Conservation (phyloP, 2,888 invertebrate species). For the Drosophila melanosoma region DNA sequence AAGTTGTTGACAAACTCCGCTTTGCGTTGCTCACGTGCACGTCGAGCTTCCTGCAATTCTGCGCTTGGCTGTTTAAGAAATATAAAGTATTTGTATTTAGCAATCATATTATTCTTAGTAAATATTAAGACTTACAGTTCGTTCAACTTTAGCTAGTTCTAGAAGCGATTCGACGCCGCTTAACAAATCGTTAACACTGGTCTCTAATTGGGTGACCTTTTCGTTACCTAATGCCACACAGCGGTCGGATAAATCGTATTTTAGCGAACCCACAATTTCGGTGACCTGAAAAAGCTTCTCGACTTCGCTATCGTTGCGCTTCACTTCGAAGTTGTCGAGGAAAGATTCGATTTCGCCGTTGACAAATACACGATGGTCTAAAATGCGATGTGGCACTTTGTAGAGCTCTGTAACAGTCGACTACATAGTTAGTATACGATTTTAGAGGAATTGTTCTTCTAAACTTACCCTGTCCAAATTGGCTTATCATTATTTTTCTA, state of each 20-base stretch:
- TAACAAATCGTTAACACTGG: constrained; percentile 63
- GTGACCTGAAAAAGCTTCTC: constrained; percentile 91
- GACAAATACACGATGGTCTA: constrained; percentile 94
- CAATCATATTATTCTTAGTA: background rate
- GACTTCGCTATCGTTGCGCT: constrained; percentile 91
- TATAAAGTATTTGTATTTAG: background rate
- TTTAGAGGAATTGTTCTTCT: background rate
- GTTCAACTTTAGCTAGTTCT: constrained; percentile 55
- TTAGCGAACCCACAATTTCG: constrained; percentile 91
- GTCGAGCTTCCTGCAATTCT: constrained; percentile 79
- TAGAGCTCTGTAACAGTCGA: constrained; percentile 88
- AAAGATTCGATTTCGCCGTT: constrained; percentile 94
- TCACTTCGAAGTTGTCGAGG: constrained; percentile 94
- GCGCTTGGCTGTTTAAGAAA: constrained; percentile 51
- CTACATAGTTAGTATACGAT: background rate
- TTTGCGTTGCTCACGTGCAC: constrained; percentile 88
- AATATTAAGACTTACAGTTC: constrained; percentile 44
- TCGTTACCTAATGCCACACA: constrained; percentile 87
- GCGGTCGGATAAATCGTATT: constrained; percentile 90
- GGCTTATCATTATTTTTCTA: constrained; percentile 71
- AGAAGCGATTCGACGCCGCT: constrained; percentile 58
- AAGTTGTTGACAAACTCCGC: constrained; percentile 92
- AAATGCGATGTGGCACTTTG: constrained; percentile 93
- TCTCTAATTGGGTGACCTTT: constrained; percentile 57
- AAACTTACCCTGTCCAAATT: constrained; percentile 65